phyloP scores from a whole-genome alignment of 2,797 vertebrate species.

The Buphagus erythrorhynchus region DNA sequence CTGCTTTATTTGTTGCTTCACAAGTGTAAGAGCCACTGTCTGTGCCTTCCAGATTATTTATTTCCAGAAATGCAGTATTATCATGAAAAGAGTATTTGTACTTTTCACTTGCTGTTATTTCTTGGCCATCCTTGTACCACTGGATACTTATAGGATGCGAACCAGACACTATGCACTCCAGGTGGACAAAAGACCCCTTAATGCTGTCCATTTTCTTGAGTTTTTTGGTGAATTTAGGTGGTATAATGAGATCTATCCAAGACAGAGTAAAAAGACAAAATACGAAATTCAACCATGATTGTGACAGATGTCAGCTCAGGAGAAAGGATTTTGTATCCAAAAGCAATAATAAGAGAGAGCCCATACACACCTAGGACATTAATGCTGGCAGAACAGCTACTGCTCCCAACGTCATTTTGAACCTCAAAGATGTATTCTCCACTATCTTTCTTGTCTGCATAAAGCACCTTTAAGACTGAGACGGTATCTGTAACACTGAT shows the following conservation, averaged over 20 bases:
- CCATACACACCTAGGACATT: conserved; percentile 90
- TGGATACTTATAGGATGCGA: conserved; percentile 92
- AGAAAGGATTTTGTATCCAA: not conserved
- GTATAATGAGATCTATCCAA: conserved; percentile 94
- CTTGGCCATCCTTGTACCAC: conserved; percentile 93
- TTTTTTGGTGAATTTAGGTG: conserved; percentile 95
- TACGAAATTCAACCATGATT: not conserved
- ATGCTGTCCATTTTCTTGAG: conserved; percentile 93
- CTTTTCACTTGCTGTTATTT: conserved; percentile 88
- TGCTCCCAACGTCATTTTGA: conserved; percentile 92
- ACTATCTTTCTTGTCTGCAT: conserved; percentile 88
- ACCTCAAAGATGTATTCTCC: conserved; percentile 93
- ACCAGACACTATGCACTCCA: conserved; percentile 95
- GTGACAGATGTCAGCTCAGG: not conserved
- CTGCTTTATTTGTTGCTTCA: conserved; percentile 92
- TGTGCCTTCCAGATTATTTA: conserved; percentile 86
- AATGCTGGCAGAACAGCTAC: conserved; percentile 88
- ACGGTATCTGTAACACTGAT: conserved; percentile 89
- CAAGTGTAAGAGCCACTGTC: conserved; percentile 93
- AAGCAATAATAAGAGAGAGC: not conserved
- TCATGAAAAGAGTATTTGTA: conserved; percentile 96
- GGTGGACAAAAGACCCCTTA: conserved; percentile 92
- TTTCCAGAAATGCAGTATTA: conserved; percentile 93
- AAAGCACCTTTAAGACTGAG: conserved; percentile 90
- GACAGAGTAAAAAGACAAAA: conserved; percentile 53